phyloP scores from a whole-genome alignment of 2,888 invertebrate genomes.

The Allygus modestus region DNA sequence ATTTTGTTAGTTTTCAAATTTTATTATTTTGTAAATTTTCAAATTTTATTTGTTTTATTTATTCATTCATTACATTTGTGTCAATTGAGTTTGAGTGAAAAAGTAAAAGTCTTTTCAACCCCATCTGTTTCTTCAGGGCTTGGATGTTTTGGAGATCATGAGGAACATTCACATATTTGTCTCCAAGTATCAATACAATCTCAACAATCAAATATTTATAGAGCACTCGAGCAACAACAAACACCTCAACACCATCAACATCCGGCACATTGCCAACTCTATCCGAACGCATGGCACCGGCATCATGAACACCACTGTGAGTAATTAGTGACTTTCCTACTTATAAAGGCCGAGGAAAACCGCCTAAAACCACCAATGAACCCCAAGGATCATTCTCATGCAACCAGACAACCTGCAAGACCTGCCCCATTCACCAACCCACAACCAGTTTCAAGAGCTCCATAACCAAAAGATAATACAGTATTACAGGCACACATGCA shows the following conservation, averaged over 20 bases:
- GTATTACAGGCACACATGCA: too few species aligned
- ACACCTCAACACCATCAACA: slow-evolving; percentile 96
- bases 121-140: slow-evolving; percentile 78
- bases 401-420: too few species aligned
- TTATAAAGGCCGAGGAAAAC: neutral
- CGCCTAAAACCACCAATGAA: neutral
- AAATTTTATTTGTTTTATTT: too few species aligned
- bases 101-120: too few species aligned
- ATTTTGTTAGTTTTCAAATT: too few species aligned
- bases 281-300: slow-evolving; percentile 98
- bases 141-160: slow-evolving; percentile 98
- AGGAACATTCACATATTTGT: slow-evolving; percentile 97
- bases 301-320: slow-evolving; percentile 95
- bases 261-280: slow-evolving; percentile 97
- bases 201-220: slow-evolving; percentile 97
- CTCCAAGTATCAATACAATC: slow-evolving; percentile 94
- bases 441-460: too few species aligned
- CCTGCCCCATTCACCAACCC: too few species aligned
- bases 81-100: too few species aligned
- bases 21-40: too few species aligned
- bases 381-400: too few species aligned
- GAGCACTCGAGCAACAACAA: slow-evolving; percentile 95
- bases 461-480: too few species aligned
- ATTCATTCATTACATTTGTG: too few species aligned
- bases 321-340: slow-evolving; percentile 65